These are phyloP conservation scores for Chrysochloris asiatica DNA, from an alignment of 2,113 vertebrate genomes.

Conservation along the genomic window DNA sequence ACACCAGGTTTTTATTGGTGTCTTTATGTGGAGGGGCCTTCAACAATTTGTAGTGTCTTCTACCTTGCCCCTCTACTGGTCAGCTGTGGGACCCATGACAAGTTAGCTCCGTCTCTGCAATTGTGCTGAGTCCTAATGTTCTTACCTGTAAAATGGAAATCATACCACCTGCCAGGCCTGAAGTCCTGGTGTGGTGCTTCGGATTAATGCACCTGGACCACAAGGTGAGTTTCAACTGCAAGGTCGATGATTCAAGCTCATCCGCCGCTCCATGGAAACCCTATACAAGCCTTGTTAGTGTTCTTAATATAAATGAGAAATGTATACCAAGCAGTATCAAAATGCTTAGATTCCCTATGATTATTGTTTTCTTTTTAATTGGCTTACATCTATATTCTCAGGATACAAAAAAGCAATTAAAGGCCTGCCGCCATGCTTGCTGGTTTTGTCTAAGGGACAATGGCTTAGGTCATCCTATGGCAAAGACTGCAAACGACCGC, in stretches of 20 bases:
- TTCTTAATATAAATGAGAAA: background rate
- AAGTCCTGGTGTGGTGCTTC: too few species aligned
- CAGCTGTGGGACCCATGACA: background rate
- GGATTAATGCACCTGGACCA: too few species aligned
- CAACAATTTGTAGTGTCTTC: background rate
- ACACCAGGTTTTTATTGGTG: background rate
- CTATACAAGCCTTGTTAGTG: accelerated
- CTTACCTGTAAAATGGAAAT: background rate
- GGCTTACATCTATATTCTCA: background rate
- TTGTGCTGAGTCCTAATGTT: background rate
- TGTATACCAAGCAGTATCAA: background rate
- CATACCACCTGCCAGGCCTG: too few species aligned
- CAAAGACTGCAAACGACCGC: background rate
- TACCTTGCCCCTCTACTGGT: accelerated
- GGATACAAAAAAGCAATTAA: background rate
- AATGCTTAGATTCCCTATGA: background rate
- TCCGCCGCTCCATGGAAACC: too few species aligned
- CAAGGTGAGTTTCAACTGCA: too few species aligned
- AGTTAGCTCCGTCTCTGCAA: accelerated
- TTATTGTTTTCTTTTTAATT: background rate
- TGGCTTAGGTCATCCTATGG: background rate
- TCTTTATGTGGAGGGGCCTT: background rate
- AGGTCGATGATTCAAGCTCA: too few species aligned
- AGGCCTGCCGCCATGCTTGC: background rate
- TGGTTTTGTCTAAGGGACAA: background rate